Evolutionary conservation across 2,113 vertebrate species (phyloP).

Genomic region (Perca flavescens): DNA sequence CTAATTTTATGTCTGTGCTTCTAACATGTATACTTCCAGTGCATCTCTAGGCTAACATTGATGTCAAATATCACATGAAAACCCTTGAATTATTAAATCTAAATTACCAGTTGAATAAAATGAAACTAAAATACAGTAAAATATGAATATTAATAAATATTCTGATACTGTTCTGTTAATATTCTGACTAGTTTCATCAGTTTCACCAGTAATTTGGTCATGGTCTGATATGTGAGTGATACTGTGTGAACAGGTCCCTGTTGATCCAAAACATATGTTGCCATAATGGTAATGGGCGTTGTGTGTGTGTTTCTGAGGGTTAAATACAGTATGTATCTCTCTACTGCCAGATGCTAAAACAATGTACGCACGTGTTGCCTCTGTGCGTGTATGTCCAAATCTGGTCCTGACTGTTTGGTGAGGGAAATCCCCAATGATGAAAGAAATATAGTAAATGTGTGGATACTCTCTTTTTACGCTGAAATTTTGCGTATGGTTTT

Average conservation of each 20-base stretch:
- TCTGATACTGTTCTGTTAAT: no score
- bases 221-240: no score
- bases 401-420: background rate
- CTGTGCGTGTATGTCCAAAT: background rate
- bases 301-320: slow-evolving; percentile 13
- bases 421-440: background rate
- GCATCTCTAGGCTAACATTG: background rate
- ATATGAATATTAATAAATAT: background rate
- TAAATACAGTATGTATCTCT: background rate
- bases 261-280: slow-evolving; percentile 2
- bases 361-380: background rate
- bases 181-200: no score
- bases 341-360: background rate
- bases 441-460: background rate
- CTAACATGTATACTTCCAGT: background rate
- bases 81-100: background rate
- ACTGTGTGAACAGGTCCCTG: no score
- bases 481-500: slow-evolving; percentile 19
- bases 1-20: no score
- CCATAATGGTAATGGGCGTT: background rate
- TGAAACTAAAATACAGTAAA: background rate
- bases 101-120: background rate
- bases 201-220: no score
- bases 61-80: background rate
- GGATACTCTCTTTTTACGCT: background rate